A percentile compares a stretch with the other conserved stretches of the same genome.
phyloP scores from a whole-genome alignment of 1,140 invertebrate species.

The Brachionus asplanchnoidis region DNA sequence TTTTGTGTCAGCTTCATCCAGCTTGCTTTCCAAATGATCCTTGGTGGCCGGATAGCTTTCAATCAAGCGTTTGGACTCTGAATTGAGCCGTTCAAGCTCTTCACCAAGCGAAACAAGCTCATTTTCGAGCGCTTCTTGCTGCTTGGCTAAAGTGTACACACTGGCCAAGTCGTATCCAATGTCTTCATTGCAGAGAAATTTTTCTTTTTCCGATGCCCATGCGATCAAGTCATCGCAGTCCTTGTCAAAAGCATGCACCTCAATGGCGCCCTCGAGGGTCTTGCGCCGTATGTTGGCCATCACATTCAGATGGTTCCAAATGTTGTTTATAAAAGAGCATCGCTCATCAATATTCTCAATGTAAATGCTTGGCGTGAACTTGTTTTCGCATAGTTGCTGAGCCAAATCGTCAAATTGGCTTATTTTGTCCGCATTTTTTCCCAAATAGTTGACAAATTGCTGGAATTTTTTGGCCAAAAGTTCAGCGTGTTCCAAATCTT shows the following conservation, averaged over 20 bases:
- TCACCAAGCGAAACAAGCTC: not conserved
- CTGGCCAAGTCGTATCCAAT: slow-evolving; percentile 40
- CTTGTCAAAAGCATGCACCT: slow-evolving; percentile 30
- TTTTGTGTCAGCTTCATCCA: not conserved
- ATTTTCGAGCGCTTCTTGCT: slow-evolving; percentile 33
- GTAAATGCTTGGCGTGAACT: slow-evolving; percentile 2
- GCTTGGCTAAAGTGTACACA: slow-evolving; percentile 37
- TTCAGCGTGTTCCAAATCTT: slow-evolving; percentile 41
- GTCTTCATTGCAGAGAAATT: slow-evolving; percentile 19
- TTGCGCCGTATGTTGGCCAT: not conserved
- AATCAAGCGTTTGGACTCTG: slow-evolving; percentile 13
- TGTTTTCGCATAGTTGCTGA: slow-evolving; percentile 35
- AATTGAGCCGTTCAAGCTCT: slow-evolving; percentile 28
- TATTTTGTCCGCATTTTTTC: not conserved
- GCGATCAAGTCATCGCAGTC: slow-evolving; percentile 38
- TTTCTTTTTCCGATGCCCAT: slow-evolving; percentile 29
- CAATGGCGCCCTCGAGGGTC: slow-evolving; percentile 7
- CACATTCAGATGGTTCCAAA: not conserved
- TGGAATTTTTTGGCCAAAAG: slow-evolving; percentile 6
- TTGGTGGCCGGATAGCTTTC: slow-evolving; percentile 25
- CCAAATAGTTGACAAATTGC: slow-evolving; percentile 18
- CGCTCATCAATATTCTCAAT: slow-evolving; percentile 18
- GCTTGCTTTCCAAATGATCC: slow-evolving; percentile 30
- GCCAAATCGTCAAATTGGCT: slow-evolving; percentile 12
- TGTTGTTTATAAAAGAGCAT: not conserved